Conservation (phyloP, 2,797 vertebrate species). For the Pelodytes ibericus region DNA sequence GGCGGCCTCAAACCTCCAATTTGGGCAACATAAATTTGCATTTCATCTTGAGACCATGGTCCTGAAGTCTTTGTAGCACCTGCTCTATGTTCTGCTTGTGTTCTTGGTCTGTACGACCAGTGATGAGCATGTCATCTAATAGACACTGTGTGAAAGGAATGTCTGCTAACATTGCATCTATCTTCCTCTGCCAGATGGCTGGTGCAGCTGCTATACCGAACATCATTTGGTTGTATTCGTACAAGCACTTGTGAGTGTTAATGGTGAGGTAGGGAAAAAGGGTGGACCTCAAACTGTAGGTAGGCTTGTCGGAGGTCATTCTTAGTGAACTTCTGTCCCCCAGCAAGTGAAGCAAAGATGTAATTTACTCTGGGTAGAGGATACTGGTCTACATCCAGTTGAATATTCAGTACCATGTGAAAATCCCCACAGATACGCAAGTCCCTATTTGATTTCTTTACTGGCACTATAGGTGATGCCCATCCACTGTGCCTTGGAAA, state of each 20-base stretch:
- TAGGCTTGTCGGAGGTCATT: not conserved
- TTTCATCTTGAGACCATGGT: not conserved
- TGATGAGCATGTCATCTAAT: not conserved
- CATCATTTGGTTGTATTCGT: not conserved
- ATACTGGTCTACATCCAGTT: too few relatives aligned
- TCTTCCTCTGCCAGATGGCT: not conserved
- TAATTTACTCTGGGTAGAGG: not conserved
- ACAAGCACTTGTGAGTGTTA: not conserved
- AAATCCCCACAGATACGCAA: too few relatives aligned
- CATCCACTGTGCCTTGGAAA: too few relatives aligned
- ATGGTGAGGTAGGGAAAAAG: slow-evolving; percentile 1
- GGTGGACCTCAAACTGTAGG: not conserved
- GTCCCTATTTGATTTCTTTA: too few relatives aligned
- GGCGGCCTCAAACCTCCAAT: not conserved
- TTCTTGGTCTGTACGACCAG: not conserved
- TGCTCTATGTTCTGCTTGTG: not conserved
- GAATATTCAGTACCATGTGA: not conserved
- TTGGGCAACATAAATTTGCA: not conserved
- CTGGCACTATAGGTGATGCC: not conserved
- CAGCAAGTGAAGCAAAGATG: not conserved
- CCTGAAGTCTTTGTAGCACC: not conserved
- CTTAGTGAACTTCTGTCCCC: not conserved
- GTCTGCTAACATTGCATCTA: not conserved
- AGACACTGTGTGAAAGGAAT: not conserved
- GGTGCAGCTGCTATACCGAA: not conserved